Evolutionary conservation across 1,140 invertebrate genomes (phyloP).

Genomic region (Drosophila parvula): DNA sequence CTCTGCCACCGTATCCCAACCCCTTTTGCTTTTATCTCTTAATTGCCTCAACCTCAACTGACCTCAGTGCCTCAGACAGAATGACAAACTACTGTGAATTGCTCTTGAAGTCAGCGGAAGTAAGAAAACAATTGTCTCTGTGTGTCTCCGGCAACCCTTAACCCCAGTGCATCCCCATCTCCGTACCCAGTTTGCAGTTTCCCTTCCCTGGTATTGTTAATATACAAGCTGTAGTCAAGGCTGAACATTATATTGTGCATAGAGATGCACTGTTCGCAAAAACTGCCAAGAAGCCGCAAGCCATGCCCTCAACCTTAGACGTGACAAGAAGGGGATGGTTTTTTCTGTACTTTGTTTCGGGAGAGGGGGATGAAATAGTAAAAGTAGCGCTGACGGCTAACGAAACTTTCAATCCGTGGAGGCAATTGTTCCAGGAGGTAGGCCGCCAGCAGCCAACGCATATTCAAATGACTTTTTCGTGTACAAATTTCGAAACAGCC

Average conservation of each 20-base stretch:
- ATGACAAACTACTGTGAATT: constrained; percentile 57
- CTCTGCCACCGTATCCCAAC: neutral
- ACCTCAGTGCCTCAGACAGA: constrained; percentile 48
- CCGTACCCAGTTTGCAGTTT: constrained; percentile 3
- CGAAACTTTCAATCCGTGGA: constrained; percentile 73
- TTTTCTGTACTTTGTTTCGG: neutral
- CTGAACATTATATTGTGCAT: constrained; percentile 64
- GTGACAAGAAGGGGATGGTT: neutral
- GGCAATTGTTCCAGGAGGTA: constrained; percentile 13
- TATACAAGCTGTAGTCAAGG: constrained; percentile 64
- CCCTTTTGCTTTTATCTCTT: constrained; percentile 21
- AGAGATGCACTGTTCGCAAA: constrained; percentile 26
- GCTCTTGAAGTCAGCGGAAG: constrained; percentile 53
- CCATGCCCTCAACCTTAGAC: constrained; percentile 71
- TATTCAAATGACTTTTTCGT: constrained; percentile 82
- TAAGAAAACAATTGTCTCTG: constrained; percentile 52
- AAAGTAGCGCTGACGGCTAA: constrained; percentile 77
- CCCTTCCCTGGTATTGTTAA: constrained; percentile 26
- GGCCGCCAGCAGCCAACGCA: constrained; percentile 50
- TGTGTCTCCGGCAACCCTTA: constrained; percentile 33
- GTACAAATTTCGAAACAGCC: constrained; percentile 72
- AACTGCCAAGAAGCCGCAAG: constrained; percentile 61
- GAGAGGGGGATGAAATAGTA: neutral
- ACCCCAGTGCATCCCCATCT: neutral
- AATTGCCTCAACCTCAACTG: constrained; percentile 44